Evolutionary conservation across 2,113 vertebrate genomes (phyloP).

Genomic region (Arizona elegans): DNA sequence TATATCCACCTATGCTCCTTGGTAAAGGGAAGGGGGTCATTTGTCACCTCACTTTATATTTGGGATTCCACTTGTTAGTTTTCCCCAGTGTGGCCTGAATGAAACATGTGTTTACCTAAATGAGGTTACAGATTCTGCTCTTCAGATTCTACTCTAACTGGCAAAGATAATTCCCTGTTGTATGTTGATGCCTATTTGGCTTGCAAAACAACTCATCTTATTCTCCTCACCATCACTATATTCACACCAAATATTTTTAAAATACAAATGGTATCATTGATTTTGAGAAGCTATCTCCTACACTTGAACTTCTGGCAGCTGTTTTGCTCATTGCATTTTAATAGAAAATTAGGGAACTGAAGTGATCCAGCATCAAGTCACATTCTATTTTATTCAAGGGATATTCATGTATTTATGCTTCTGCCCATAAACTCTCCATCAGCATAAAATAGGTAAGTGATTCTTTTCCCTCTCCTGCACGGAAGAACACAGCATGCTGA

Average conservation of each 20-base stretch:
- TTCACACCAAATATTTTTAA: conserved; percentile 34
- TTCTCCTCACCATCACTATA: neutral
- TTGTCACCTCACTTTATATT: conserved; percentile 31
- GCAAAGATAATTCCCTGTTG: neutral
- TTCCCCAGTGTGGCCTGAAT: neutral
- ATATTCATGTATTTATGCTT: conserved; percentile 35
- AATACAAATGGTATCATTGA: conserved; percentile 33
- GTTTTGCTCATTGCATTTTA: conserved; percentile 27
- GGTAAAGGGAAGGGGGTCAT: neutral
- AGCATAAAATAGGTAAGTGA: neutral
- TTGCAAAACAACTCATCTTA: neutral
- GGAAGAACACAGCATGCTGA: neutral
- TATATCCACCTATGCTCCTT: neutral
- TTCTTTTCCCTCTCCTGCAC: neutral
- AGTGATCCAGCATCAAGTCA: neutral
- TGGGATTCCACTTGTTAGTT: neutral
- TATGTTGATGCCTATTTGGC: neutral
- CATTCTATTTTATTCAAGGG: conserved; percentile 8
- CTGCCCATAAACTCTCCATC: conserved; percentile 9
- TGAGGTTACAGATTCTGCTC: neutral
- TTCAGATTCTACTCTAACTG: neutral
- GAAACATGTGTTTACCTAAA: neutral
- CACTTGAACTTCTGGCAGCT: conserved; percentile 31
- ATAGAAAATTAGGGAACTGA: conserved; percentile 29
- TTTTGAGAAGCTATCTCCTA: conserved; percentile 13